These are phyloP conservation scores for Acleris literana DNA, from an alignment of 2,888 invertebrate species.

Conservation along the genomic window DNA sequence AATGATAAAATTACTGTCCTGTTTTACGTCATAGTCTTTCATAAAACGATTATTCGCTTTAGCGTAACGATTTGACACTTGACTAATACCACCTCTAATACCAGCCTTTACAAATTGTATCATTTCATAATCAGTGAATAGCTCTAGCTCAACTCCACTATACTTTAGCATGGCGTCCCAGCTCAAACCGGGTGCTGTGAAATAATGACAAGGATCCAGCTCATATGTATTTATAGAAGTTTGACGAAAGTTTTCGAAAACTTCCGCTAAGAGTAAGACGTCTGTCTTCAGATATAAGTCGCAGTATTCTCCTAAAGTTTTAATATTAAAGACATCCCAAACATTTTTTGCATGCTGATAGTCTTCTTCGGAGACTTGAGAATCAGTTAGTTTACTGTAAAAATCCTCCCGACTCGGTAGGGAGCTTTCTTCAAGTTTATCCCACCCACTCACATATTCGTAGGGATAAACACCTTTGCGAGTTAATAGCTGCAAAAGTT, in stretches of 20 bases:
- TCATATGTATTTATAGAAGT: slow-evolving; percentile 35
- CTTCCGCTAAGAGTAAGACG: slow-evolving; percentile 38
- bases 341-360: slow-evolving; percentile 7
- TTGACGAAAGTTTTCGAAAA: slow-evolving; percentile 41
- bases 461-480: slow-evolving; percentile 35
- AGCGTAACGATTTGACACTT: too few relatives aligned
- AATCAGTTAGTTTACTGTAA: slow-evolving; percentile 23
- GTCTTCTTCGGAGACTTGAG: slow-evolving; percentile 7
- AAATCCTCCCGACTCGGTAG: slow-evolving; percentile 11
- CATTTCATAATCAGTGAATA: slow-evolving; percentile 40
- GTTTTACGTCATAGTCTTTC: too few relatives aligned
- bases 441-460: slow-evolving; percentile 22
- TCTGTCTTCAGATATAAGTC: slow-evolving; percentile 38
- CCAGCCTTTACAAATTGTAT: not conserved
- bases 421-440: slow-evolving; percentile 26
- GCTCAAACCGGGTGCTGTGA: slow-evolving; percentile 42
- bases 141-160: slow-evolving; percentile 39
- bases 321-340: slow-evolving; percentile 11
- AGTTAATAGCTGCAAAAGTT: slow-evolving; percentile 13
- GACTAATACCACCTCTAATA: too few relatives aligned
- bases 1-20: too few relatives aligned
- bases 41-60: too few relatives aligned
- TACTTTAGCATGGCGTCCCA: slow-evolving; percentile 46
- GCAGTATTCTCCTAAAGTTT: slow-evolving; percentile 37
- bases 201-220: slow-evolving; percentile 36